Evolutionary conservation across 1,140 invertebrate species (phyloP), one percentile per base, ranked within the genome.

Genomic region (Scylla paramamosain): DNA sequence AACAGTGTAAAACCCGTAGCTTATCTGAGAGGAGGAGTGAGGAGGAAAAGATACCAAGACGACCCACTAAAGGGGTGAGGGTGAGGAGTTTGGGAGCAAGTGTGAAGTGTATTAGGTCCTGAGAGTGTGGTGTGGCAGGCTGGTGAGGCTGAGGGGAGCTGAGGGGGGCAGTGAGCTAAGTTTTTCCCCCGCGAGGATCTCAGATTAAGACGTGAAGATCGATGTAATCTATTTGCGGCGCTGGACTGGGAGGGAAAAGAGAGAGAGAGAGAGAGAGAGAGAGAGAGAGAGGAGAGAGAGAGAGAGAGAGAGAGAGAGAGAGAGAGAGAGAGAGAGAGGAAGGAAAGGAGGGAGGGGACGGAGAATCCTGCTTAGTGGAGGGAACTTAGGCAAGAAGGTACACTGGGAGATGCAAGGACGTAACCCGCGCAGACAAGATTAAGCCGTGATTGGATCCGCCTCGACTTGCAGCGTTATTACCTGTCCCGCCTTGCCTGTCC

Each of bases 221-320:
- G 67, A 77, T 77, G 67, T 77, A 77, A 77, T 77, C 67, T 77
- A 77, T 77, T 77, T 77, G 67, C 67, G 67, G 67, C 67, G 67
- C 67, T 59, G 52, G 52, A 59, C 12, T 12, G 52, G 52, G 16
- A 59, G 52, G 52, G 52, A 59, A 59, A 20, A 8, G 52, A 59
- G 52, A 8, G 10, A 20, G 52, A 59, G 52, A 8, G 10, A 8
- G 10, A 59, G 16, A 20, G 52, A 12, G 10, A 12, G 52, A 20
- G 10, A 59, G 10, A n/a, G n/a, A n/a, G n/a, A n/a, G n/a, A n/a
- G n/a, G n/a, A n/a, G n/a, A n/a, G n/a, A n/a, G n/a, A n/a, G n/a
- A n/a, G n/a, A 8, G 52, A 59, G 52, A 8, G 10, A 59, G 52
- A 20, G 16, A 48, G 46, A n/a, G 46, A 14, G 14, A 14, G 46